Base-by-base conservation (phyloP, 1,140 invertebrate species). In the Trichonephila clavata region DNA sequence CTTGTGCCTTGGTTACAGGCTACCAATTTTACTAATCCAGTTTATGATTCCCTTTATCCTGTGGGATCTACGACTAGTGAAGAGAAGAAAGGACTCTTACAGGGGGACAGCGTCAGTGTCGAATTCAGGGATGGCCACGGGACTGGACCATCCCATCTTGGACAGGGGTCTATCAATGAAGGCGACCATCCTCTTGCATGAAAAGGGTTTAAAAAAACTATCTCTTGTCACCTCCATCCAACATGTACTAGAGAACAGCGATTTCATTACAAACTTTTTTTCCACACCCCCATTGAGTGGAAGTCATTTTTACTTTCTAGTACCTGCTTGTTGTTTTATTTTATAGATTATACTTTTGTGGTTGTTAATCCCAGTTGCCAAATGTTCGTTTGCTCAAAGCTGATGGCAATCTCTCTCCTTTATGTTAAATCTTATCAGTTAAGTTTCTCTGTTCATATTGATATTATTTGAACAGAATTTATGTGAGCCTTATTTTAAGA, bases 21-120 rank as follows among this genome's bases (percentile, higher is more conserved):
- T 89, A 97, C 96, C 63, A 98, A 98, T 95, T 98, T 98, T 96
- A 97, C 97, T 43, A 98, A 98, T 96, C 98, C 98, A 7, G 97
- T 98, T 43, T 98, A 98, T 95, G 98, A 98, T 94, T 97, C 97
- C 18, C 97, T 98, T 96, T 98, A 97, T 95, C 96, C 96, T 93
- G 94, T 95, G 61, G 94, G 94, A 13, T 96, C 96, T 83, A 96
- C 96, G n/a, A 96, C 96, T 27, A 94, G 94, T n/a, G 96, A 96
- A 71, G 97, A 97, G 94, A 97, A 97, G 95, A 96, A 96, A 86
- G 96, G 96, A 20, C 95, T 97, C 18, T 95, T 97, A 80, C 96
- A 96, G 88, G 95, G 94, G 0, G 95, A 95, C 32, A 81, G 88
- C 43, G 57, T 94, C 0, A 81, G 90, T n/a, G 95, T 95, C 10